These are phyloP conservation scores for Vanessa atalanta DNA, from an alignment of 1,140 invertebrate genomes.

Conservation along the genomic window DNA sequence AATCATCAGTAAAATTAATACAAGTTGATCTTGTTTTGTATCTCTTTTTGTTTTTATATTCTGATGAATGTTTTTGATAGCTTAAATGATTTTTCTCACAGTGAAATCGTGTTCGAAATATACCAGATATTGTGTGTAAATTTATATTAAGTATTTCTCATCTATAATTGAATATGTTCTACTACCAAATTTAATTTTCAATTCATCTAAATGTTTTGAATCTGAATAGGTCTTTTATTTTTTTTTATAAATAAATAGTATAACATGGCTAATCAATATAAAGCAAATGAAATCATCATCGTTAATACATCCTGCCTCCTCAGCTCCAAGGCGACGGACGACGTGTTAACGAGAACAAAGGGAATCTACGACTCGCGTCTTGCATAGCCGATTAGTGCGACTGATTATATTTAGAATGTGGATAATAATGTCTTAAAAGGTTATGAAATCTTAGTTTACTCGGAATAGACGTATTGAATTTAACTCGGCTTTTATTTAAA, in stretches of 20 bases:
- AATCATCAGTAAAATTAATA: too few species aligned
- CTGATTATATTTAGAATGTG: conserved; percentile 19
- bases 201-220: neutral
- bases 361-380: conserved; percentile 19
- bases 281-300: conserved; percentile 29
- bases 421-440: conserved; percentile 17
- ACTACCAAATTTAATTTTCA: too few species aligned
- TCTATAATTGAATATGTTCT: too few species aligned
- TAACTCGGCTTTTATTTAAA: neutral
- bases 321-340: conserved; percentile 29
- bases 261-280: conserved; percentile 8
- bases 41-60: too few species aligned
- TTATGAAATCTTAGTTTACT: conserved; percentile 7
- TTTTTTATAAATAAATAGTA: neutral
- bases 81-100: too few species aligned
- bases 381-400: conserved; percentile 18
- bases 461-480: conserved; percentile 4
- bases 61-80: too few species aligned
- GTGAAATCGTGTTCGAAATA: too few species aligned
- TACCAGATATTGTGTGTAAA: too few species aligned
- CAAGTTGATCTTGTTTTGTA: too few species aligned
- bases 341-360: conserved; percentile 20
- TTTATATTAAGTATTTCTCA: too few species aligned
- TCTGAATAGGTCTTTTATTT: too few species aligned
- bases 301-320: conserved; percentile 29